A percentile compares a stretch with the other conserved stretches of the same genome.
These are phyloP conservation scores for Temnothorax ravouxi DNA, from an alignment of 2,888 invertebrate genomes.

Conservation along the genomic window DNA sequence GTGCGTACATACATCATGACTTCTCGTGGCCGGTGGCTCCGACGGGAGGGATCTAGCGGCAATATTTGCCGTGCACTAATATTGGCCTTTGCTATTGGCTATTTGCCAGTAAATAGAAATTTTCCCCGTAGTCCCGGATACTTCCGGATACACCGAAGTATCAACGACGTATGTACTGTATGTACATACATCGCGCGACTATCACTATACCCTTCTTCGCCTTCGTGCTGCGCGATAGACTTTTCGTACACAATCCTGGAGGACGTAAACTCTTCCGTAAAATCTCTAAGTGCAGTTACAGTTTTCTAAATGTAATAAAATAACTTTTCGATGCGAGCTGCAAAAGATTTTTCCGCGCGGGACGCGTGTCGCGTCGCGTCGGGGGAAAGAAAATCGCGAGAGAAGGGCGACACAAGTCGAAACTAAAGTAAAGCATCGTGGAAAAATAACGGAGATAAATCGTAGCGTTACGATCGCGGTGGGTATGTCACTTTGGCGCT, in stretches of 20 bases:
- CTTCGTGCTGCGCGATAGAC: slow-evolving; percentile 2
- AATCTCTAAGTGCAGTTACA: slow-evolving; percentile 12
- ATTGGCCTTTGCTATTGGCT: slow-evolving; percentile 74
- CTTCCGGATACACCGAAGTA: slow-evolving; percentile 22
- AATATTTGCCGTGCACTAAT: slow-evolving; percentile 73
- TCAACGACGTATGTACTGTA: neutral
- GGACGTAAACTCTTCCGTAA: neutral
- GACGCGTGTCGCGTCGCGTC: neutral
- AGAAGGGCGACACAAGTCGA: neutral
- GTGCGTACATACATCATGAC: slow-evolving; percentile 66
- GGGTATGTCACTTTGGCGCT: slow-evolving; percentile 28
- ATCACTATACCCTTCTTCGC: neutral
- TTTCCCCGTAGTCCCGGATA: slow-evolving; percentile 64
- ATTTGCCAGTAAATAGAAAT: slow-evolving; percentile 75
- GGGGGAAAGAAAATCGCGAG: neutral
- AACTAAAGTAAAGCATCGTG: slow-evolving; percentile 13
- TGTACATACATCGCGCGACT: neutral
- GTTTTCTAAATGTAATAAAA: slow-evolving; percentile 19
- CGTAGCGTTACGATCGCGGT: slow-evolving; percentile 23
- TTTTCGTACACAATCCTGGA: neutral
- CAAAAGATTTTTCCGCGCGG: slow-evolving; percentile 1
- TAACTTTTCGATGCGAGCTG: slow-evolving; percentile 15
- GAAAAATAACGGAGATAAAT: slow-evolving; percentile 50
- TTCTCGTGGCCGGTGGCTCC: slow-evolving; percentile 61
- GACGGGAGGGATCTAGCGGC: slow-evolving; percentile 28